phyloP scores from a whole-genome alignment of 1,140 invertebrate genomes.

The Leptoteleia sp. region DNA sequence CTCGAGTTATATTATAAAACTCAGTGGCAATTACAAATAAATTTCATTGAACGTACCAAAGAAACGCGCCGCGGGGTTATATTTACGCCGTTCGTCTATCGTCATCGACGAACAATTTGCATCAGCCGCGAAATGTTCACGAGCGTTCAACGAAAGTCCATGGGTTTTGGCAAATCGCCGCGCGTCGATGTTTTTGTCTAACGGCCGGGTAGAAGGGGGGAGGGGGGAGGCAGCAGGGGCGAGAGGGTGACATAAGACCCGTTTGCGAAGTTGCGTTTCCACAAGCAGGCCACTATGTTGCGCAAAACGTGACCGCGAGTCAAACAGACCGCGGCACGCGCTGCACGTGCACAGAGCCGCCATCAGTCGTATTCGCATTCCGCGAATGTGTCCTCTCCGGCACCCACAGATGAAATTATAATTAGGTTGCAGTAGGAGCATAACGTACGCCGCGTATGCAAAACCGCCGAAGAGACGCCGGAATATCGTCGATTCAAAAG shows the following conservation, averaged over 20 bases:
- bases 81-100: constrained; percentile 28
- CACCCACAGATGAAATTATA: constrained; percentile 73
- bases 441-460: constrained; percentile 54
- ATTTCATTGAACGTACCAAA: constrained; percentile 13
- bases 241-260: constrained; percentile 31
- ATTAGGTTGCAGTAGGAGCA: constrained; percentile 67
- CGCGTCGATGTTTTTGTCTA: constrained; percentile 16
- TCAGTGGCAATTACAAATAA: too few species aligned
- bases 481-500: constrained; percentile 63
- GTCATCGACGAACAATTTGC: constrained; percentile 47
- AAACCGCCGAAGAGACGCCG: constrained; percentile 54
- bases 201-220: too few species aligned
- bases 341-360: constrained; percentile 70
- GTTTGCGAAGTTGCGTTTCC: constrained; percentile 39
- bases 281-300: constrained; percentile 40
- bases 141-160: constrained; percentile 12
- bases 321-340: constrained; percentile 74
- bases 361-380: constrained; percentile 66
- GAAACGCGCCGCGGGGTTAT: constrained; percentile 16
- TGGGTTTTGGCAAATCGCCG: constrained; percentile 51
- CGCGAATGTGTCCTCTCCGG: constrained; percentile 54
- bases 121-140: constrained; percentile 17
- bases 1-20: too few species aligned
- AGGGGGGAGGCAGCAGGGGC: too few species aligned
- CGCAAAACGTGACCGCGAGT: constrained; percentile 76